Evolutionary conservation across 2,888 invertebrate species (phyloP).

Genomic region (Polydrusus tereticollis): DNA sequence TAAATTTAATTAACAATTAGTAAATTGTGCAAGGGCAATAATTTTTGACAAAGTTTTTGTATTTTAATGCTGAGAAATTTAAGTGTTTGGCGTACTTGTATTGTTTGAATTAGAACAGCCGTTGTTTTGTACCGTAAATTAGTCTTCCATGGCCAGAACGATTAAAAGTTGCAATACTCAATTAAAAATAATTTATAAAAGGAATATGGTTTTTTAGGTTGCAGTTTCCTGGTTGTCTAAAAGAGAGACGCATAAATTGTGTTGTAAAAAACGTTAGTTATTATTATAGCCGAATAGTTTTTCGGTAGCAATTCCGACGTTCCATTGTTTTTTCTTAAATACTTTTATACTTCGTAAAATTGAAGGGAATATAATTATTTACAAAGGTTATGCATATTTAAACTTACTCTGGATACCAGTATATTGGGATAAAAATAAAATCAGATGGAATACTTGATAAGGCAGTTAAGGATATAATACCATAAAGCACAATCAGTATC

Average conservation of each 20-base stretch:
- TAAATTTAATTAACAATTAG: conserved; percentile 15
- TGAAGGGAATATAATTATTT: too few species aligned
- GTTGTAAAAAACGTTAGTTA: too few species aligned
- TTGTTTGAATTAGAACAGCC: not conserved
- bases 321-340: too few species aligned
- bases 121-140: not conserved
- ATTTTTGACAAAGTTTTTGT: conserved; percentile 11
- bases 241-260: not conserved
- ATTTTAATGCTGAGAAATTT: conserved; percentile 1
- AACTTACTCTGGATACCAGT: too few species aligned
- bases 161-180: conserved; percentile 3
- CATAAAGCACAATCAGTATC: too few species aligned
- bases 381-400: too few species aligned
- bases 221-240: not conserved
- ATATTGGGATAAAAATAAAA: too few species aligned
- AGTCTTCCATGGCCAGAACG: not conserved
- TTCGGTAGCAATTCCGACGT: not conserved
- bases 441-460: too few species aligned
- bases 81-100: not conserved
- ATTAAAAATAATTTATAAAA: conserved; percentile 7
- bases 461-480: too few species aligned
- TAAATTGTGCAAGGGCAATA: conserved; percentile 5
- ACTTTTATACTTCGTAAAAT: too few species aligned
- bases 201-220: not conserved
- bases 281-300: too few species aligned